Base-by-base conservation (phyloP, 2,797 vertebrate species). In the Leptoclinus maculatus region DNA sequence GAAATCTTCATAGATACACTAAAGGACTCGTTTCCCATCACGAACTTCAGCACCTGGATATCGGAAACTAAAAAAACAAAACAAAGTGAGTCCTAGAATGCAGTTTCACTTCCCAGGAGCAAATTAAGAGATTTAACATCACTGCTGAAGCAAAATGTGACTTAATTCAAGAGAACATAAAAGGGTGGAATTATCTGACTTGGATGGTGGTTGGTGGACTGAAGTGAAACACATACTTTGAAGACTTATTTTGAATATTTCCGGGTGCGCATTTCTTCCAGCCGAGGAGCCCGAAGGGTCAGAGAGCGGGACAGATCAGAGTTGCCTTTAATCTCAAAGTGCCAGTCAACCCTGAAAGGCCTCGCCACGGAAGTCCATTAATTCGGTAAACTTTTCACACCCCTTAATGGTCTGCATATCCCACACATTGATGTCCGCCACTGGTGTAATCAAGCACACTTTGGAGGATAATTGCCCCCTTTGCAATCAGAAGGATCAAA, bases 311-410 rank as follows among this genome's bases (percentile, higher is more conserved):
- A 21, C 86, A 87, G 84, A 91, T 92, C 89, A 88, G 75, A 92
- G 87, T 63, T 66, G 38, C 89, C 94, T 94, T 94, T 94, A 92
- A 94, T 95, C 92, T 93, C 86, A 29, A 87, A 89, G 92, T 94
- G 94, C 91, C 94, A 94, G 93, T 92, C 94, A 89, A 60, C 41
- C 87, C 92, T 94, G 83, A 93, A 92, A 92, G 90, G 87, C 91
- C 87, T 91, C 87, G 71, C 92, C 89, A 27, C 92, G 93, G 92
- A 94, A 94, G 93, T 83, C 92, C 88, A 94, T 95, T 94, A 92
- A 95, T 94, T 95, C 91, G 76, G 91, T 92, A 89, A 93, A 93
- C 93, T 93, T 93, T 94, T 94, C 93, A 92, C 95, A 94, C 92
- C 90, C 83, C 83, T 84, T 91, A 90, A 90, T 90, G 89, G 91